Evolutionary conservation across 2,797 vertebrate species (phyloP), one percentile per base, ranked within the genome.

Genomic region (Morelia viridis): DNA sequence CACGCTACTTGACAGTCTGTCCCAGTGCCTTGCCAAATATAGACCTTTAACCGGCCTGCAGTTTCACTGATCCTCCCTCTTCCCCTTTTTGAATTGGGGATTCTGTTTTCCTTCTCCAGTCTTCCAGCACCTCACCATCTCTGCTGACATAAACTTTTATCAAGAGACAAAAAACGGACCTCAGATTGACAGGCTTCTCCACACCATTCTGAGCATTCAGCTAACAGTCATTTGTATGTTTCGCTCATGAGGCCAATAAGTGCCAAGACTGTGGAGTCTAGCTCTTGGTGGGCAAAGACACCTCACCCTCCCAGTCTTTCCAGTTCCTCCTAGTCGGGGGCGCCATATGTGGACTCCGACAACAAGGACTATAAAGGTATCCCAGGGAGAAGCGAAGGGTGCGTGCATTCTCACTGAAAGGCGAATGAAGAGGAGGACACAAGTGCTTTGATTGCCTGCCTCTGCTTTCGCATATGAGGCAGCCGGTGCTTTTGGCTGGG

Each of bases 401-500:
- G 41, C 3, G 95, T 94, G 93, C 94, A 92, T 96, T 95, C 94
- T 94, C 94, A 95, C 95, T 92, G 93, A 94, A 96, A 93, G 95
- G 95, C 95, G 86, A 94, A 93, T 76, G 88, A 92, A 94, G 96
- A 94, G 93, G 95, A 96, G 95, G 95, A 95, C 96, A 93, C 96
- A 93, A 90, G 94, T 95, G 92, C 93, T 95, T 92, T 85, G 65
- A 95, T 95, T 90, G 94, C 96, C 94, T 94, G 95, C 94, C 95
- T 96, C 95, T 92, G 96, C 95, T 94, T 62, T 53, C 93, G 96
- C 95, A 95, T 96, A 97, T 96, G 95, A 95, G 97, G 94, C 97
- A 96, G 96, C 94, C 96, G 95, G 96, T 94, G 97, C 97, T 97
- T 97, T 98, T 99, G 99, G 99, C 98, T 95, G 97, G 95, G 95